phyloP scores from a whole-genome alignment of 92 coral and sea anemone genomes.

The Phenganax subtilis region DNA sequence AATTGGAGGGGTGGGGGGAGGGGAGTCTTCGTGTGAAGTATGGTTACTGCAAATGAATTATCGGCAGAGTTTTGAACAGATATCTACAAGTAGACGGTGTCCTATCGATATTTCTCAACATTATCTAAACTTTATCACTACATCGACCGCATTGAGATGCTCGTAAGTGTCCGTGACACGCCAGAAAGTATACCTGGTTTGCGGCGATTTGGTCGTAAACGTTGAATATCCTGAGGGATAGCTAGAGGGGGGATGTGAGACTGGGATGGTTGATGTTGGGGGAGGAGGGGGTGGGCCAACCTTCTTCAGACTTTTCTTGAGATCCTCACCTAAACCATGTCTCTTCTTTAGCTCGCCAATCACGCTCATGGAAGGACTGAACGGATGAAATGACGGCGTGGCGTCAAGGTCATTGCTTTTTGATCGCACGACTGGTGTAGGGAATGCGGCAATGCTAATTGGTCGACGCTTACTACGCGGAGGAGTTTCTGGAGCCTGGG shows the following conservation, averaged over 20 bases:
- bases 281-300: conserved; percentile 62
- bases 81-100: not conserved
- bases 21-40: conserved; percentile 47
- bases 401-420: conserved; percentile 21
- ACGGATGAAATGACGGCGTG: not conserved
- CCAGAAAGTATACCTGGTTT: too few species aligned
- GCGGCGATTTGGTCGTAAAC: conserved; percentile 7
- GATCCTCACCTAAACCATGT: conserved; percentile 31
- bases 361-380: conserved; percentile 18
- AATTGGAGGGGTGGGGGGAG: conserved; percentile 84
- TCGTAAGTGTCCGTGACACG: not conserved
- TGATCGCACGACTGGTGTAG: not conserved
- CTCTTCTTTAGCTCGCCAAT: conserved; percentile 36
- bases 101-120: too few species aligned
- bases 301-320: conserved; percentile 46
- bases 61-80: not conserved
- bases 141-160: not conserved
- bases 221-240: conserved; percentile 26
- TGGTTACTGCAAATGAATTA: conserved; percentile 12
- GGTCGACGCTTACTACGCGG: conserved; percentile 38
- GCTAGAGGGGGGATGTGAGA: conserved; percentile 40
- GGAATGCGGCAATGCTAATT: conserved; percentile 29
- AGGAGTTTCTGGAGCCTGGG: conserved; percentile 34
- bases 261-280: conserved; percentile 49
- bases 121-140: not conserved